A percentile compares a stretch with the other conserved stretches of the same genome.
Evolutionary conservation across 2,113 vertebrate genomes (phyloP).

Genomic region (Microcebus tavaratra): DNA sequence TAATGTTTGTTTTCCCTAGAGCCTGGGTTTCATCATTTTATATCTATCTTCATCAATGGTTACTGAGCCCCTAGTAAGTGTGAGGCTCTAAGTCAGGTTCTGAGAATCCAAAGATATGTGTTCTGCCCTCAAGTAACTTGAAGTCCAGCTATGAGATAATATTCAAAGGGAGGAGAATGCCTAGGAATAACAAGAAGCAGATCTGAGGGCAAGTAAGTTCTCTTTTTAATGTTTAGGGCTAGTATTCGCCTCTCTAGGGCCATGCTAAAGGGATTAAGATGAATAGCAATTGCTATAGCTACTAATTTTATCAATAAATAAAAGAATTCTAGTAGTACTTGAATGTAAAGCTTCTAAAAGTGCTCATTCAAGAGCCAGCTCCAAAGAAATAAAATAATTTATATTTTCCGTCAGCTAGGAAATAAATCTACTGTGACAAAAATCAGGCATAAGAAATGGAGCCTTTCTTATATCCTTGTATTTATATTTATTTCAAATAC

Average conservation of each 20-base stretch:
- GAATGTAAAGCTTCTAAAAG: not conserved
- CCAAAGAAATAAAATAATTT: conserved; percentile 3
- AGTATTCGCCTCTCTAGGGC: not conserved
- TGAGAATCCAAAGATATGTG: not conserved
- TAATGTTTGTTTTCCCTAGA: not conserved
- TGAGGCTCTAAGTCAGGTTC: not conserved
- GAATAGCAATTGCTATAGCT: not conserved
- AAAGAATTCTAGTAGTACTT: not conserved
- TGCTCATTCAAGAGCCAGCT: not conserved
- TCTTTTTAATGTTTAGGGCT: not conserved
- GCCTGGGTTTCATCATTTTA: not conserved
- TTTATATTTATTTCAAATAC: conserved; percentile 17
- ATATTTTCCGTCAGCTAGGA: not conserved
- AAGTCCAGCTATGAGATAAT: not conserved
- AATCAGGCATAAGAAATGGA: conserved; percentile 4
- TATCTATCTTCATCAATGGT: not conserved
- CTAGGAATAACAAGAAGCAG: not conserved
- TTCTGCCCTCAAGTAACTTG: not conserved
- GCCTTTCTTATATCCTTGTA: not conserved
- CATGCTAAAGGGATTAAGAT: not conserved
- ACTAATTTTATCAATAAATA: not conserved
- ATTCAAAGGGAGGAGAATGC: not conserved
- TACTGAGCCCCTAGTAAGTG: not conserved
- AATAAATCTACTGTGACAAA: not conserved
- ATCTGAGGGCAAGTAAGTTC: not conserved